These are phyloP conservation scores for Napeogenes inachia DNA, from an alignment of 2,888 invertebrate species.

Conservation along the genomic window DNA sequence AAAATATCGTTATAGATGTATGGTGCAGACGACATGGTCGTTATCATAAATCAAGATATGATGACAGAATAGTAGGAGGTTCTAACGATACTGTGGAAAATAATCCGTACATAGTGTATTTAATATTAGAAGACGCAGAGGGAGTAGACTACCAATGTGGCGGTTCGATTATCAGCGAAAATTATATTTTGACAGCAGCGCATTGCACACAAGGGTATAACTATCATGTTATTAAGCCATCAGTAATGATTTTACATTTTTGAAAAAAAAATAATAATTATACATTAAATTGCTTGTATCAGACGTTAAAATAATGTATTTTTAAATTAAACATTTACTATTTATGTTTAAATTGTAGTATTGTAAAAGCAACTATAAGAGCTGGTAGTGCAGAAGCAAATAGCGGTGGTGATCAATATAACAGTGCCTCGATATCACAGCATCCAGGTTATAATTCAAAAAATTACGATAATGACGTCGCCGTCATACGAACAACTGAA, in stretches of 20 bases:
- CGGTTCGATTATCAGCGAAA: slow-evolving; percentile 58
- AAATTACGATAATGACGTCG: slow-evolving; percentile 67
- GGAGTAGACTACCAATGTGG: slow-evolving; percentile 58
- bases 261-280: too few species aligned
- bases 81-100: slow-evolving; percentile 50
- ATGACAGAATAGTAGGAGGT: slow-evolving; percentile 65
- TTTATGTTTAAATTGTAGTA: slow-evolving; percentile 39
- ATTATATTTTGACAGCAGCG: slow-evolving; percentile 66
- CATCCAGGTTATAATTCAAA: slow-evolving; percentile 60
- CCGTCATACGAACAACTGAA: slow-evolving; percentile 47
- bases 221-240: background rate
- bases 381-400: slow-evolving; percentile 57
- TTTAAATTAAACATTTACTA: background rate
- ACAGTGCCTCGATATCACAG: slow-evolving; percentile 39
- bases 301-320: background rate
- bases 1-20: slow-evolving; percentile 41
- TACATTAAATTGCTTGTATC: too few species aligned
- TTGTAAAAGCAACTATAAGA: slow-evolving; percentile 45
- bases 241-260: background rate
- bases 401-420: slow-evolving; percentile 60
- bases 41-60: slow-evolving; percentile 21
- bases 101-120: slow-evolving; percentile 61
- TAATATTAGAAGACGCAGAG: slow-evolving; percentile 45
- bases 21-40: slow-evolving; percentile 36
- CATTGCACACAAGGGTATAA: slow-evolving; percentile 64